Evolutionary conservation across 2,888 invertebrate species (phyloP).

Genomic region (Diachrysia chrysitis): DNA sequence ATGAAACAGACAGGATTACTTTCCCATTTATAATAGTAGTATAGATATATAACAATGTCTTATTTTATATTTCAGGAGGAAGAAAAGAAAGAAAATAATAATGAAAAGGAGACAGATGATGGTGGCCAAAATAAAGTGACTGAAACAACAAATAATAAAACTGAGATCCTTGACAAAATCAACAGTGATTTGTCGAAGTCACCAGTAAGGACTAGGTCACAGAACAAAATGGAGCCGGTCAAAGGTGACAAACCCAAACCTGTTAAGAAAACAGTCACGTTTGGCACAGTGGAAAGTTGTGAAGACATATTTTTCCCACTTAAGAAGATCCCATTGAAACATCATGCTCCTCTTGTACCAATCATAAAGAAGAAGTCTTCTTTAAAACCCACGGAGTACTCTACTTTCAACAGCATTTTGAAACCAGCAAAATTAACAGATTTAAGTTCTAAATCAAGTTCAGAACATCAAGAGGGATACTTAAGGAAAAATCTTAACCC

Average conservation of each 20-base stretch:
- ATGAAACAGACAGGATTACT: no score
- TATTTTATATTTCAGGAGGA: conserved; percentile 78
- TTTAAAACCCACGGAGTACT: conserved; percentile 88
- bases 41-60: conserved; percentile 3
- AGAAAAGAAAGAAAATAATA: conserved; percentile 87
- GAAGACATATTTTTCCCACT: conserved; percentile 89
- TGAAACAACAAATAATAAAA: conserved; percentile 66
- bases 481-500: conserved; percentile 85
- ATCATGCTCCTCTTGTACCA: conserved; percentile 89
- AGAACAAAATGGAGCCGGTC: conserved; percentile 86
- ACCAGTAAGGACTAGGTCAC: conserved; percentile 85
- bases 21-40: no score
- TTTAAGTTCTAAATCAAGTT: conserved; percentile 89
- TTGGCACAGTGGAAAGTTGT: conserved; percentile 91
- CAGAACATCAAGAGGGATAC: conserved; percentile 85
- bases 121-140: conserved; percentile 73
- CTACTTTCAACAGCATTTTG: conserved; percentile 89
- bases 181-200: conserved; percentile 77
- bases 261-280: conserved; percentile 91
- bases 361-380: conserved; percentile 91
- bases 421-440: conserved; percentile 91
- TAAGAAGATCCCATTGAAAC: conserved; percentile 89
- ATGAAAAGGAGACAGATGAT: conserved; percentile 76
- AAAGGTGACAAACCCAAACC: conserved; percentile 85
- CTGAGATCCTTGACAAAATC: conserved; percentile 68